Evolutionary conservation across 1,140 invertebrate genomes (phyloP), one percentile per base, ranked within the genome.

Genomic region (Vanessa tameamea): DNA sequence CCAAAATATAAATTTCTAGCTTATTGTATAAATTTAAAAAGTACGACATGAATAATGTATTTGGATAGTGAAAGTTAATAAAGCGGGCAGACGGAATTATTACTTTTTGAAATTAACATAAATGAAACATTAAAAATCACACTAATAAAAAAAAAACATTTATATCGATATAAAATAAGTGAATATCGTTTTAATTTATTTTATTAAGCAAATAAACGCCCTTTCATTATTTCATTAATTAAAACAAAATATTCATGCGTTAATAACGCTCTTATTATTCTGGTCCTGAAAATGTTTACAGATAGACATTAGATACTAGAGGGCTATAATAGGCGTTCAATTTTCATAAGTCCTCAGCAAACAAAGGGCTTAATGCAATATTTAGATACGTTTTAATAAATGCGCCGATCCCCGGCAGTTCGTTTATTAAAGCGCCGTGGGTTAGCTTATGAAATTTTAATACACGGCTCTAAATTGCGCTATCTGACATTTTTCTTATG

Each of bases 391-490:
- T 69, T 69, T 69, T 69, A 69, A 69, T 69, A 69, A 69, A 59
- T 69, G 53, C 55, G 55, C 50, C 53, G 67, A 69, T n/a, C 55
- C 71, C 64, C 63, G 59, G 50, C 48, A 67, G 74, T 69, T 69
- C 66, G 73, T 73, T 73, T 78, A 76, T 73, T 76, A 73, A 78
- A 73, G 48, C 69, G 63, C 37, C 68, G 55, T 65, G 69, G 67
- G 53, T 64, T 57, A 64, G 65, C 63, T 78, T 78, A 76, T 78
- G 76, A 78, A 78, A 76, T 78, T 78, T 71, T 71, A 76, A 76
- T 76, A 78, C 67, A 55, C 43, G 64, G 57, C 50, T 66, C 53
- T 20, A 70, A 75, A 72, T 75, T 72, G 71, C 64, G 66, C 23
- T 53, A 72, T 48, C 59, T 50, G 65, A 64, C 64, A 72, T 70